Evolutionary conservation across 2,113 vertebrate genomes (phyloP), one percentile per base, ranked within the genome.

Genomic region (Melanotaenia duboulayi): DNA sequence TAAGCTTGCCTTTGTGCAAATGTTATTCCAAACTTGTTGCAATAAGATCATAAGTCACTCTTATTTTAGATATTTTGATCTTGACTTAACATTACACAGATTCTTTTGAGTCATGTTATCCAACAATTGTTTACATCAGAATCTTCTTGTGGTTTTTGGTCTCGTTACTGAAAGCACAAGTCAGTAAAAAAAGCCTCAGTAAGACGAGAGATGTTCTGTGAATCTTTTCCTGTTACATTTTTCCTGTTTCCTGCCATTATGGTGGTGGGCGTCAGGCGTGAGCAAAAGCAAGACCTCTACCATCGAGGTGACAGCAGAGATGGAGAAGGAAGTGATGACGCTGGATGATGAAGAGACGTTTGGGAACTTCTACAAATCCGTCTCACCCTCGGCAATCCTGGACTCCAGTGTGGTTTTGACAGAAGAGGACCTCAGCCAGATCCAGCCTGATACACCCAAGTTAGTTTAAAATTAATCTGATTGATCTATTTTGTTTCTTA

Each of bases 281-380:
- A 72, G 82, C 62, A 88, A 90, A 63, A 81, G 66, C 77, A 90
- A 82, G 28, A 56, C 87, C 1, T 93, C 93, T 70, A 94, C 93
- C 39, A 92, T 95, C 0, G 89, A 94, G 67, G 94, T 95, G 73
- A 94, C 87, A 0, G 90, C 83, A 7, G 92, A 95, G 84, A 86
- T 65, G 1, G 94, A 95, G 84, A 95, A 94, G 55, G 94, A 95
- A 59, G 94, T 95, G 59, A 93, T 94, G 93, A 92, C 88, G 9
- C 81, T 93, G 66, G 94, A 95, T 2, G 94, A 95, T 0, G 93
- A 94, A 0, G 94, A 95, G 80, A 94, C 89, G 0, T 95, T 95
- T 11, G 87, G 89, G 14, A 90, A 82, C 68, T 94, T 95, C 84
- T 95, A 93, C 84, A 93, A 78, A 71, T 16, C 86, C 0, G 48